These are phyloP conservation scores for Colinus virginianus DNA, from an alignment of 2,113 vertebrate species.

Conservation along the genomic window DNA sequence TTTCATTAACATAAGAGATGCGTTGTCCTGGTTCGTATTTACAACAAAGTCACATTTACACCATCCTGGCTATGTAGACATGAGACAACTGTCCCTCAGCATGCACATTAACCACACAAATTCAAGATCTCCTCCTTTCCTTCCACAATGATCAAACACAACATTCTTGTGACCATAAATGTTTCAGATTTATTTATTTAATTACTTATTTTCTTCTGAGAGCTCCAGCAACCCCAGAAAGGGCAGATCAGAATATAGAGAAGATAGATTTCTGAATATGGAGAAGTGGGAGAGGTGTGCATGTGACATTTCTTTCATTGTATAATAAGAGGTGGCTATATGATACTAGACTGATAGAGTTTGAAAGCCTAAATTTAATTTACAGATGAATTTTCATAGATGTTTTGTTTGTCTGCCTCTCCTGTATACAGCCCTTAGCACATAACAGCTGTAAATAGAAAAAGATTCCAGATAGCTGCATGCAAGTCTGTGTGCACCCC, in stretches of 20 bases:
- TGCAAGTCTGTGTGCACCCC: neutral
- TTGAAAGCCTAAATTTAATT: neutral
- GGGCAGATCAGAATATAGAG: neutral
- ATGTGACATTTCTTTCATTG: neutral
- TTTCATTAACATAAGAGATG: neutral
- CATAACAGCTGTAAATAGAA: neutral
- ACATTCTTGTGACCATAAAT: neutral
- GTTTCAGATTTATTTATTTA: neutral
- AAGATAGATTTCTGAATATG: neutral
- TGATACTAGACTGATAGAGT: neutral
- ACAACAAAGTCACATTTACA: neutral
- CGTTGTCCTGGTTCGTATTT: neutral
- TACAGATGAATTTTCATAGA: neutral
- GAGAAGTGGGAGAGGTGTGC: neutral
- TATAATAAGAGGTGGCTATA: neutral
- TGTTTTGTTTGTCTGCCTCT: neutral
- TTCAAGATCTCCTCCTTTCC: neutral
- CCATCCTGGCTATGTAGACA: neutral
- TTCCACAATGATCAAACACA: neutral
- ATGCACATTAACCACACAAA: neutral
- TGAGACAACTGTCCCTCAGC: neutral
- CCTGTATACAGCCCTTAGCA: too few species aligned
- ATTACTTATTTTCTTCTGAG: neutral
- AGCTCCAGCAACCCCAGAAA: neutral
- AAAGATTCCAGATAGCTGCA: neutral